phyloP scores from a whole-genome alignment of 2,113 vertebrate genomes.

The Neotoma lepida region DNA sequence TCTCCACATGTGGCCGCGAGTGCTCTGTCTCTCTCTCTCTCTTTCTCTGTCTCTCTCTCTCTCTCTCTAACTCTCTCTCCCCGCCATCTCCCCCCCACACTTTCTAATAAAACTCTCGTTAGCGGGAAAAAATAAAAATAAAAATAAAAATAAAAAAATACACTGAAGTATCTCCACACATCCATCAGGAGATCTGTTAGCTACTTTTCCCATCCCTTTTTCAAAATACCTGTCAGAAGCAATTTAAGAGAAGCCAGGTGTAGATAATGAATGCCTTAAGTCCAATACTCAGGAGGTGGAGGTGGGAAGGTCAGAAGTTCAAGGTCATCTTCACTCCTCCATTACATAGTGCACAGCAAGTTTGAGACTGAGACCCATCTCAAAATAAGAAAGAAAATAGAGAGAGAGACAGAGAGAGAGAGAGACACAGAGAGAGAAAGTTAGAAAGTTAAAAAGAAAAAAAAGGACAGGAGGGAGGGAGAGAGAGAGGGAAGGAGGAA shows the following conservation, averaged over 20 bases:
- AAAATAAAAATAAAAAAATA: not conserved
- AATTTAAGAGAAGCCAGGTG: not conserved
- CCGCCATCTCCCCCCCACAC: too few relatives aligned
- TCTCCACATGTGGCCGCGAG: too few relatives aligned
- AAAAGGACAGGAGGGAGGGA: too few relatives aligned
- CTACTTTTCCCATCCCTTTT: not conserved
- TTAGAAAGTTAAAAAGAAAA: not conserved
- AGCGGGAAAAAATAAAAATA: too few relatives aligned
- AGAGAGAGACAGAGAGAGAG: not conserved
- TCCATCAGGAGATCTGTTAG: not conserved
- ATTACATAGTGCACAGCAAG: not conserved
- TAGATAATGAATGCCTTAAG: not conserved
- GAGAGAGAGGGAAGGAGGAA: too few relatives aligned
- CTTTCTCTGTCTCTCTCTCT: too few relatives aligned
- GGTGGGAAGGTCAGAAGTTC: not conserved
- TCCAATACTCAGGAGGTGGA: not conserved
- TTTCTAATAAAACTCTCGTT: too few relatives aligned
- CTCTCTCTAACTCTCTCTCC: too few relatives aligned
- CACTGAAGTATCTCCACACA: not conserved
- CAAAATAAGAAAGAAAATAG: not conserved
- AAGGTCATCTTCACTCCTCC: not conserved
- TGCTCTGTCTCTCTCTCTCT: too few relatives aligned
- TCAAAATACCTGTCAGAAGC: not conserved
- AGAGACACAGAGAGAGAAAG: fast-evolving
- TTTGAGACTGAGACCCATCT: not conserved